Conservation (phyloP, 2,113 vertebrate genomes). For the Mohoua ochrocephala region DNA sequence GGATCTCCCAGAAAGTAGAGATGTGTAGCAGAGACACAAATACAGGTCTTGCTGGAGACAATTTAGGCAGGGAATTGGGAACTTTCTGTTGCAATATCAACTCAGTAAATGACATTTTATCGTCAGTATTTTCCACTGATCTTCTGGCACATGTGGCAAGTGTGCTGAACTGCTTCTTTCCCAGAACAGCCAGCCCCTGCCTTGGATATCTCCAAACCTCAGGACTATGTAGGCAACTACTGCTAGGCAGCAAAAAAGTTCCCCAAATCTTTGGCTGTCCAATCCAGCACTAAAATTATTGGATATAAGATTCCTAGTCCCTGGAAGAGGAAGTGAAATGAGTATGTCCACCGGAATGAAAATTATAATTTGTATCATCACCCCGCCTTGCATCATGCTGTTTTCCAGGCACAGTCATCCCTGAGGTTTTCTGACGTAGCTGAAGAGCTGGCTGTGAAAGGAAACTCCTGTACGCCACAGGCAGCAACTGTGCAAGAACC, state of each 20-base stretch:
- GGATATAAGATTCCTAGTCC: neutral
- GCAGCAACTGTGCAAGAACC: neutral
- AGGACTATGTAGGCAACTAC: neutral
- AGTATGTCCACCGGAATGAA: neutral
- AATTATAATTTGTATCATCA: neutral
- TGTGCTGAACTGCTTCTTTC: neutral
- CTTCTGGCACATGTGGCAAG: neutral
- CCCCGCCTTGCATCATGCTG: rapidly evolving
- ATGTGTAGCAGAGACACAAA: neutral
- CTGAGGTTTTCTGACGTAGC: neutral
- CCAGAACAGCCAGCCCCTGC: neutral
- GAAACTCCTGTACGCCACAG: neutral
- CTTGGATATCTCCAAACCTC: neutral
- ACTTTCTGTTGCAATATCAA: neutral
- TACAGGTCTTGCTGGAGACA: neutral
- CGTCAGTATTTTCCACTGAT: neutral
- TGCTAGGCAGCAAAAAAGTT: neutral
- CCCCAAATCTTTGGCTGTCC: neutral
- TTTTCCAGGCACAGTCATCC: neutral
- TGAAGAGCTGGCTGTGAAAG: neutral
- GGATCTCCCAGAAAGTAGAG: neutral
- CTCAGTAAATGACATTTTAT: neutral
- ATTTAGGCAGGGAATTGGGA: neutral
- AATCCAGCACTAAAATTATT: neutral
- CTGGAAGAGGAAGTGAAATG: neutral